Evolutionary conservation across 2,113 vertebrate genomes (phyloP), one percentile per base, ranked within the genome.

Genomic region (Callocephalon fimbriatum): DNA sequence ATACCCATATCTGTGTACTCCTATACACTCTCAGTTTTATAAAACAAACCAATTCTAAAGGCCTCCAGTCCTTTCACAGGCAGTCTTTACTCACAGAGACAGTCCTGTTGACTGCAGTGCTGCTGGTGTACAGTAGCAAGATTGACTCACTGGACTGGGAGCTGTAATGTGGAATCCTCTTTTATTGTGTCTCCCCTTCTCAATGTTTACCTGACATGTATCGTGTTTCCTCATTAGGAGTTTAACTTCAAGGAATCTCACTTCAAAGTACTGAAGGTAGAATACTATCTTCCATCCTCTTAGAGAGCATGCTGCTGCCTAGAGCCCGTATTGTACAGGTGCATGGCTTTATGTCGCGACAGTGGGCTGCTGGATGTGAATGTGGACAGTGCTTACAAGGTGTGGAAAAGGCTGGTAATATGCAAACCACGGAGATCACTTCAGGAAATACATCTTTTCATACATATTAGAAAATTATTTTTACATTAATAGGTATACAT

Each of bases 1-100:
- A 1, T 42, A 40, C 20, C 44, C 1, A 1, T 32, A 3, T 45
- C n/a, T 21, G 11, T 45, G 6, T 7, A 6, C 12, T 51, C n/a
- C 76, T 77, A 23, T 35, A 29, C 12, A 5, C 23, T 53, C 21
- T 59, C 4, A 12, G 9, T 56, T 56, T 47, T 58, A 38, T 11
- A 22, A 35, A 53, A 32, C 35, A 48, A 63, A 72, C 31, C 22
- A 15, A 32, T 27, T 51, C 13, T 42, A 18, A 61, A 61, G 44
- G 7, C 20, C 35, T 80, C 27, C 51, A 31, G 20, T 18, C 70
- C 45, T 42, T 29, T 11, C 47, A 35, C 53, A 37, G 3, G 10
- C 6, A 15, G 12, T 12, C 47, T 54, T n/a, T 27, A 7, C 51
- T 61, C 16, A 1, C 1, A 26, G 21, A 44, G 50, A 29, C 44